These are phyloP conservation scores for Ypsolopha scabrella DNA, from an alignment of 2,888 invertebrate genomes.

Conservation along the genomic window DNA sequence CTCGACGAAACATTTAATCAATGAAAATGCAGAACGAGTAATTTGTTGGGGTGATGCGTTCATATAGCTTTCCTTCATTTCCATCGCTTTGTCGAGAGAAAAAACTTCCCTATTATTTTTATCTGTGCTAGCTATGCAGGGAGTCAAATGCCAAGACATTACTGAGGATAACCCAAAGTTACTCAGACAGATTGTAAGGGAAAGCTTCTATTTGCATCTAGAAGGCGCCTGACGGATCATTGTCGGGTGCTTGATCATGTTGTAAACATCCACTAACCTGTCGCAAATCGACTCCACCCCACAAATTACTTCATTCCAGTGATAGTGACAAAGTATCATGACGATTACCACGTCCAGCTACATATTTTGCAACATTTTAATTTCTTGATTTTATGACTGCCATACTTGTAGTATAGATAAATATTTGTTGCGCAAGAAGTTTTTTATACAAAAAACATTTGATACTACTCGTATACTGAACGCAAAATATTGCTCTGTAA, in stretches of 20 bases:
- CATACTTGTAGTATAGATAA: not conserved
- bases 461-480: too few relatives aligned
- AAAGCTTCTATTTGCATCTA: slow-evolving; percentile 7
- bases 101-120: not conserved
- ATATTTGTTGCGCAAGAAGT: not conserved
- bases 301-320: not conserved
- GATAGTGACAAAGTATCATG: too few relatives aligned
- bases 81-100: too few relatives aligned
- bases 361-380: not conserved
- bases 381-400: not conserved
- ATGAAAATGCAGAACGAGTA: too few relatives aligned
- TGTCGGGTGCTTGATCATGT: slow-evolving; percentile 11
- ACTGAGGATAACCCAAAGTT: not conserved
- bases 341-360: too few relatives aligned
- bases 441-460: too few relatives aligned
- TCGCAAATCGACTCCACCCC: slow-evolving; percentile 2
- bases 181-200: slow-evolving; percentile 5
- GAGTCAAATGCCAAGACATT: not conserved
- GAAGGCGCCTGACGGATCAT: slow-evolving; percentile 9
- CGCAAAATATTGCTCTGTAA: too few relatives aligned
- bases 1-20: too few relatives aligned
- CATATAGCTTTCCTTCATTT: not conserved
- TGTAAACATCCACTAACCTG: slow-evolving; percentile 7
- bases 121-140: not conserved
- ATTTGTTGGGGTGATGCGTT: too few relatives aligned